A percentile compares a stretch with the other conserved stretches of the same genome.
phyloP scores from a whole-genome alignment of 2,113 vertebrate species.

The Caloenas nicobarica region DNA sequence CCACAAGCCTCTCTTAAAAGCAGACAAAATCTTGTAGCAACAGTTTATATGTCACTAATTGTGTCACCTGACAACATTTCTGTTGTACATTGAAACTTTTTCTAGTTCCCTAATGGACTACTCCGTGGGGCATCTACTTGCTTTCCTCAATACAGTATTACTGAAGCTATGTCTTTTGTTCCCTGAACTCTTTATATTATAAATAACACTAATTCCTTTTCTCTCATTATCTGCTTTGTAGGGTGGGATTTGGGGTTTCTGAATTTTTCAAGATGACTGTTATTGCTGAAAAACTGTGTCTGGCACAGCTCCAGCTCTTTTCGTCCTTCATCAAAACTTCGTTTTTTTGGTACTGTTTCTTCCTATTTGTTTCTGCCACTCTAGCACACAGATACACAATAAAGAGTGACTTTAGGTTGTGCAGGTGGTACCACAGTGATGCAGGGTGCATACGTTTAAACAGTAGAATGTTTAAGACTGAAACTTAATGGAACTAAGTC shows the following conservation, averaged over 20 bases:
- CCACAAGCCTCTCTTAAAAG: background rate
- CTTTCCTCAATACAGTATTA: background rate
- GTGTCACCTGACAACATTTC: background rate
- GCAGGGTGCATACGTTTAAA: background rate
- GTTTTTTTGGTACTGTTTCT: background rate
- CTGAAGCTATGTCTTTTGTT: background rate
- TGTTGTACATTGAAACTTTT: background rate
- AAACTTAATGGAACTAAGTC: background rate
- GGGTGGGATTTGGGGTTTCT: background rate
- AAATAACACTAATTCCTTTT: background rate
- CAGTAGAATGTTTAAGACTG: background rate
- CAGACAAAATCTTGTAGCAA: background rate
- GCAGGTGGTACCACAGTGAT: background rate
- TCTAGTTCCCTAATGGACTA: background rate
- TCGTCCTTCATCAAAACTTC: background rate
- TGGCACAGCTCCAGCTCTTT: background rate
- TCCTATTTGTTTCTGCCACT: background rate
- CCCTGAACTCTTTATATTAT: background rate
- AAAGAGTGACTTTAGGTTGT: background rate
- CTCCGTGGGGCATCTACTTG: background rate
- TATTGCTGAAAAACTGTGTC: background rate
- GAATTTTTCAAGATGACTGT: background rate
- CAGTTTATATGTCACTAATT: background rate
- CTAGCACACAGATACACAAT: background rate
- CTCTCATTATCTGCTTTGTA: background rate